Evolutionary conservation across 2,113 vertebrate genomes (phyloP).

Genomic region (Ramphastos sulfuratus): DNA sequence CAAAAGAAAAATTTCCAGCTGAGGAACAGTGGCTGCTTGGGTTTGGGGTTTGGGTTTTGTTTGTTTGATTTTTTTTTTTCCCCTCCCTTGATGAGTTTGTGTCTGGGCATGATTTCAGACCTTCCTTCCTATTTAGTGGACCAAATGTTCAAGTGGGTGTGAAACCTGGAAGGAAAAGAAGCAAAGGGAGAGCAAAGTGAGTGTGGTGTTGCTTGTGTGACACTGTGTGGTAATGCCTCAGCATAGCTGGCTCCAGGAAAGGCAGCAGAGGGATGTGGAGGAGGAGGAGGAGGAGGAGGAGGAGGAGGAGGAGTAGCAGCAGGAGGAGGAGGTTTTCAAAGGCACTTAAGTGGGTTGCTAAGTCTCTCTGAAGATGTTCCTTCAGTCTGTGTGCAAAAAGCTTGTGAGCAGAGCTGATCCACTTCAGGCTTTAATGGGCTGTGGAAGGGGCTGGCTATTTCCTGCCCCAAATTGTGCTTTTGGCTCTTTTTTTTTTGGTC

Average conservation of each 20-base stretch:
- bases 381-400: not conserved
- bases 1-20: not conserved
- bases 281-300: not conserved
- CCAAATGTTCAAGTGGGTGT: not conserved
- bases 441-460: not conserved
- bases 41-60: not conserved
- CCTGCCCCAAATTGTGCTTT: not conserved
- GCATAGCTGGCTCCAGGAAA: not conserved
- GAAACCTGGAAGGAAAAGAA: not conserved
- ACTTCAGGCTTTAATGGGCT: not conserved
- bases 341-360: not conserved
- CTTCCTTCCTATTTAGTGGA: not conserved
- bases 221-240: not conserved
- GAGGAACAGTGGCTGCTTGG: not conserved
- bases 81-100: not conserved
- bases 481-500: not conserved
- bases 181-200: not conserved
- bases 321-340: not conserved
- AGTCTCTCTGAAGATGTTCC: not conserved
- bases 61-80: not conserved
- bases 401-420: not conserved
- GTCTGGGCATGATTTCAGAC: not conserved
- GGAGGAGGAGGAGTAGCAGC: not conserved
- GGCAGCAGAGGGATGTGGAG: not conserved
- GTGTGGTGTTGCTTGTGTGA: not conserved